Base-by-base conservation (phyloP, 2,888 invertebrate species). In the Chloroclysta siterata region DNA sequence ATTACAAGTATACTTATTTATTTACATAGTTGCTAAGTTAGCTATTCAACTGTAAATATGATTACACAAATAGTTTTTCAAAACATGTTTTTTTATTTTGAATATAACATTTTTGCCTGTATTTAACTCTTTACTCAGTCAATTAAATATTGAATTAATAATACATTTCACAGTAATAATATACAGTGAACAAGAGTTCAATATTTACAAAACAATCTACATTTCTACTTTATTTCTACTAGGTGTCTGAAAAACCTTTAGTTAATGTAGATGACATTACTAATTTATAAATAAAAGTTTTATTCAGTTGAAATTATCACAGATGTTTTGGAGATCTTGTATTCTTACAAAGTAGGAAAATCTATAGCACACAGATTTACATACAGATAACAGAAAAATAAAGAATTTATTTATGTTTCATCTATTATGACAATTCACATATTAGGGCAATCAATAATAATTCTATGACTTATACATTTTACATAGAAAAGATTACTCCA, bases 241-340 rank as follows among this genome's bases (percentile, higher is more conserved):
- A 63, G 57, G 59, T 44, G 44, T 63, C 63, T 62, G 70, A 67
- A 68, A 3, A 71, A 67, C 57, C 62, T 61, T 61, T 52, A n/a
- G 51, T 44, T 53, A 63, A 51, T 42, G 48, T 48, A 61, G 44
- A 50, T 58, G 83, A 81, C 78, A 84, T 78, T 80, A 86, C 83
- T 85, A 85, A 83, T 82, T 83, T 81, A 90, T 90, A 90, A 88
- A 89, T 89, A 88, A 90, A 85, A 83, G 85, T 81, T 85, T 87
- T 85, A 85, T 88, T 88, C 83, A 89, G 88, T 88, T 90, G 85
- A 80, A 83, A 82, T 89, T 93, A 93, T 93, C 93, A 93, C 92
- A 93, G 92, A 90, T 90, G 84, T 88, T 87, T 89, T 84, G 88
- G 93, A 92, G 93, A 93, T 93, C 92, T 87, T 90, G 83, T 76